Evolutionary conservation across 2,888 invertebrate species (phyloP), one percentile per base, ranked within the genome.

Genomic region (Hipparchia semele): DNA sequence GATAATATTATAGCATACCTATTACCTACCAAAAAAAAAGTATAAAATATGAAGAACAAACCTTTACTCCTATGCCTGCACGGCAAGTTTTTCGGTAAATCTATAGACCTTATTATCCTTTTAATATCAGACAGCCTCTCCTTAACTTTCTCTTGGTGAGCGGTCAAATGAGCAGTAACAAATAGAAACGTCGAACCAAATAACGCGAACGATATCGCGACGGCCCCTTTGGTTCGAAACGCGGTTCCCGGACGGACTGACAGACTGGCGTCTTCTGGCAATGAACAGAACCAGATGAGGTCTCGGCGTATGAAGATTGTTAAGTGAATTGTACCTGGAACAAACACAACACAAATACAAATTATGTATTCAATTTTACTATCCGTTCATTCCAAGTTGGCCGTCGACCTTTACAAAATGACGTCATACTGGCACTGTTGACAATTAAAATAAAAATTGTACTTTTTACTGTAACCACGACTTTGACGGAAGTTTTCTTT

Each of bases 161-260:
- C 98, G 0, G 98, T 98, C 78, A 99, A 95, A 94, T 99, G 99
- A 33, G 98, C 98, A 61, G 98, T 99, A 5, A 99, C 97, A 85
- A 99, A 99, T 6, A 99, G 94, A 88, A 99, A 98, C 10, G 98
- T 98, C 0, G 99, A 98, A 12, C 99, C 99, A 85, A 99, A 99
- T 4, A 99, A 91, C 79, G 97, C 97, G 83, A 99, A 98, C 4
- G 97, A 97, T 81, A 99, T 96, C 0, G 98, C 99, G 0, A 99
- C 97, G 0, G 99, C 99, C 5, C 99, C 99, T 93, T 99, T 99
- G 46, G 99, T 98, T 74, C 97, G 95, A 86, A 98, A 98, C 0
- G 98, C 98, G 7, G 98, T 97, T 0, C 98, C 98, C 0, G 98
- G 97, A 79, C 99, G 95, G 0, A 98, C 98, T 1, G 98, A 98